Evolutionary conservation across 2,113 vertebrate species (phyloP).

Genomic region (Phocoena sinus): DNA sequence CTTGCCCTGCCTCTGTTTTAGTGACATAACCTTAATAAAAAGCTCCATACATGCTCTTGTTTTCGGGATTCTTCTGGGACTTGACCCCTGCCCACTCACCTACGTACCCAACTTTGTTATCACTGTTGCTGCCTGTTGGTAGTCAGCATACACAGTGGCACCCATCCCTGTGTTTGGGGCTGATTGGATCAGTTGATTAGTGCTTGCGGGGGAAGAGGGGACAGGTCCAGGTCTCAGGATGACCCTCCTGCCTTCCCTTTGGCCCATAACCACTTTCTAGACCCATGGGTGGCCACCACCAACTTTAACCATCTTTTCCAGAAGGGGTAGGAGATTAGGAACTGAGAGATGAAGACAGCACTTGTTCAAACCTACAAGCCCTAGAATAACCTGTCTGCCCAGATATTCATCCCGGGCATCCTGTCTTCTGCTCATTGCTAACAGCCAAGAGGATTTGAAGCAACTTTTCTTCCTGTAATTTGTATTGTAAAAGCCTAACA

Average conservation of each 20-base stretch:
- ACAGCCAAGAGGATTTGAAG: neutral
- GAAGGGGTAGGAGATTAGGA: neutral
- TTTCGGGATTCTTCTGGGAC: neutral
- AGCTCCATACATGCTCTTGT: neutral
- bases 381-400: too few species aligned
- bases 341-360: neutral
- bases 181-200: neutral
- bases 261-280: neutral
- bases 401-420: fast-evolving
- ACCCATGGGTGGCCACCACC: neutral
- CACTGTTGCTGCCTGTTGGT: neutral
- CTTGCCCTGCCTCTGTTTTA: neutral
- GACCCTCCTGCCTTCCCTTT: neutral
- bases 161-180: neutral
- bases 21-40: neutral
- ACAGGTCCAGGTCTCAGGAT: neutral
- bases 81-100: neutral
- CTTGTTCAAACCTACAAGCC: neutral
- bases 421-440: neutral
- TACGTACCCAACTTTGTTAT: neutral
- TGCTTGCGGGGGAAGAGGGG: neutral
- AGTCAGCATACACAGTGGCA: neutral
- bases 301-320: neutral
- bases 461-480: neutral
- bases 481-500: neutral